These are phyloP conservation scores for Pontoporia blainvillei DNA, from an alignment of 2,113 vertebrate genomes.

Conservation along the genomic window DNA sequence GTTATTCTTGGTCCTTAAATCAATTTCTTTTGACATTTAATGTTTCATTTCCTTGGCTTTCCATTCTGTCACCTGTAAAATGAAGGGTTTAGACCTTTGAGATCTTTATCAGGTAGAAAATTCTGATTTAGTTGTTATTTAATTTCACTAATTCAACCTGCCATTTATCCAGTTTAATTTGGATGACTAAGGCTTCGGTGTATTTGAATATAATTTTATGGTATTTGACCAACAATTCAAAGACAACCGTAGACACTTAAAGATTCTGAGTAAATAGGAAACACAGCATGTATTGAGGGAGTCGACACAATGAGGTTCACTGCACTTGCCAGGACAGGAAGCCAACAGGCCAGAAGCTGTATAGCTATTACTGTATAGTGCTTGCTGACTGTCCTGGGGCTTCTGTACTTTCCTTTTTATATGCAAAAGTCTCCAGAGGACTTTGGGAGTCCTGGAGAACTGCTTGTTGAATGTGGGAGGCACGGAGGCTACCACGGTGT, in stretches of 20 bases:
- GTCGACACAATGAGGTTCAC: not conserved
- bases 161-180: slow-evolving; percentile 27
- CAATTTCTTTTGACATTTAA: not conserved
- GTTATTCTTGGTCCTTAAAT: slow-evolving; percentile 6
- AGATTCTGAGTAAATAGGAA: not conserved
- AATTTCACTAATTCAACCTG: slow-evolving; percentile 11
- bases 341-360: not conserved
- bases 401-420: slow-evolving; percentile 9
- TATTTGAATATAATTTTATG: slow-evolving; percentile 42
- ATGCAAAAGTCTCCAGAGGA: not conserved
- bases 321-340: not conserved
- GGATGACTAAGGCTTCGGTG: not conserved
- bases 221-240: slow-evolving; percentile 17
- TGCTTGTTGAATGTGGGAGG: not conserved
- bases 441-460: not conserved
- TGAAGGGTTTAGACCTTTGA: not conserved
- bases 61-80: slow-evolving; percentile 15
- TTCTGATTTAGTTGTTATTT: slow-evolving; percentile 27
- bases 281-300: not conserved
- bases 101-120: slow-evolving; percentile 37
- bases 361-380: not conserved
- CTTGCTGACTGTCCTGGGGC: not conserved
- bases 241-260: not conserved
- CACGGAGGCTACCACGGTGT: fast-evolving
- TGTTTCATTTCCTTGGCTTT: not conserved